Evolutionary conservation across 2,888 invertebrate species (phyloP), one percentile per base, ranked within the genome.

Genomic region (Heterodera filipjevi): DNA sequence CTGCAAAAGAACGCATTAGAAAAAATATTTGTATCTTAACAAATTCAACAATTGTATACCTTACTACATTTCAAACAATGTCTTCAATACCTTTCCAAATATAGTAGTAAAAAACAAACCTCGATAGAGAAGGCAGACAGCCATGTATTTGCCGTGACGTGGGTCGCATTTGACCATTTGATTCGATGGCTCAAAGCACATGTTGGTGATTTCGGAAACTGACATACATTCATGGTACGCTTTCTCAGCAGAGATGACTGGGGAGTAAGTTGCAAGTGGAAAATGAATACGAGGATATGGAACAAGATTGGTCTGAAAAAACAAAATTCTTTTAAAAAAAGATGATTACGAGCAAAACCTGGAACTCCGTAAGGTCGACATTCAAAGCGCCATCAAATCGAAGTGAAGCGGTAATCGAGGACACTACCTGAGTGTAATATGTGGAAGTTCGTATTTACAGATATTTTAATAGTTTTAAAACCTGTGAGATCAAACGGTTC

Each of bases 261-360:
- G 89, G 0, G 89, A 82, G 76, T 87, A 89, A 2, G 95, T 91
- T 94, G 82, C 90, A 73, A 95, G 90, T 0, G 95, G 95, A 90
- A 95, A 95, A 90, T 96, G 95, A 85, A 96, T 95, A 77, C 95
- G 92, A 0, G 96, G 95, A 90, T 94, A 96, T 0, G 96, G 96
- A 71, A 95, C 90, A 77, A 89, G 78, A 79, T 89, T 89, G 39
- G 89, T 90, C 89, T 87, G 81, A 64, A 64, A 64, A 12, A 8
- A 19, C 6, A 35, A 6, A 35, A 35, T 68, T 30, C 27, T 32
- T 30, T 27, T 30, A 35, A 16, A 30, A 53, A 35, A 14, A 19
- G 5, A 39, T 19, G 59, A 35, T 44, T 8, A 44, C 32, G 46
- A 46, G 22, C n/a, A 16, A 10, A 80, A 80, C 83, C 88, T 93